A percentile compares a stretch with the other conserved stretches of the same genome.
Evolutionary conservation across 2,888 invertebrate genomes (phyloP).

Genomic region (Agrochola circellaris): DNA sequence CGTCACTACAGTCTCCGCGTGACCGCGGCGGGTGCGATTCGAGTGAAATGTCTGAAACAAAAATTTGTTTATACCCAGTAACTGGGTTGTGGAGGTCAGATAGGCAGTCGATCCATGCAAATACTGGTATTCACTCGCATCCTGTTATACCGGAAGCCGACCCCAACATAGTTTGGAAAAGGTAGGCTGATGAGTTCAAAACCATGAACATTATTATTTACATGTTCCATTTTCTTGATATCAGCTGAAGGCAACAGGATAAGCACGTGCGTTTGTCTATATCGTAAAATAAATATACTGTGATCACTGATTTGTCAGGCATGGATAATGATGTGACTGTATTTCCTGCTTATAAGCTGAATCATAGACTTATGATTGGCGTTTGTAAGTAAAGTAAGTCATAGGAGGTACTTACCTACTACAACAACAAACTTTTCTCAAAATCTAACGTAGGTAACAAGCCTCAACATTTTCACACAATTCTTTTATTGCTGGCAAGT

Average conservation of each 20-base stretch:
- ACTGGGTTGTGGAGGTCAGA: too few species aligned
- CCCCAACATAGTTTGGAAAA: background rate
- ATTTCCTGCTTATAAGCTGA: background rate
- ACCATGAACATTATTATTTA: background rate
- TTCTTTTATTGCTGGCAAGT: background rate
- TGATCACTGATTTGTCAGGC: background rate
- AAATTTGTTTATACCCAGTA: too few species aligned
- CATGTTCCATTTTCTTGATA: too few species aligned
- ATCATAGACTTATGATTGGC: background rate
- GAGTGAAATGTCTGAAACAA: background rate
- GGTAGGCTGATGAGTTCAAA: background rate
- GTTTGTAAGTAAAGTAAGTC: background rate
- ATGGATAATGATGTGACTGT: background rate
- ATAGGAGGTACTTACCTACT: background rate
- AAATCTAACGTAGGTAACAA: background rate
- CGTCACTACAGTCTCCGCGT: background rate
- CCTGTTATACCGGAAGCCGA: background rate
- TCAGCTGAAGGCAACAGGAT: too few species aligned
- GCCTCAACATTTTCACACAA: background rate
- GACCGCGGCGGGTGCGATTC: background rate
- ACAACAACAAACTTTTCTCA: background rate
- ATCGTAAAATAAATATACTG: too few species aligned
- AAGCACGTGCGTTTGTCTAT: too few species aligned
- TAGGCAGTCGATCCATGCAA: too few species aligned
- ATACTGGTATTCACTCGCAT: background rate